Evolutionary conservation across 2,113 vertebrate species (phyloP).

Genomic region (Neogale vison): DNA sequence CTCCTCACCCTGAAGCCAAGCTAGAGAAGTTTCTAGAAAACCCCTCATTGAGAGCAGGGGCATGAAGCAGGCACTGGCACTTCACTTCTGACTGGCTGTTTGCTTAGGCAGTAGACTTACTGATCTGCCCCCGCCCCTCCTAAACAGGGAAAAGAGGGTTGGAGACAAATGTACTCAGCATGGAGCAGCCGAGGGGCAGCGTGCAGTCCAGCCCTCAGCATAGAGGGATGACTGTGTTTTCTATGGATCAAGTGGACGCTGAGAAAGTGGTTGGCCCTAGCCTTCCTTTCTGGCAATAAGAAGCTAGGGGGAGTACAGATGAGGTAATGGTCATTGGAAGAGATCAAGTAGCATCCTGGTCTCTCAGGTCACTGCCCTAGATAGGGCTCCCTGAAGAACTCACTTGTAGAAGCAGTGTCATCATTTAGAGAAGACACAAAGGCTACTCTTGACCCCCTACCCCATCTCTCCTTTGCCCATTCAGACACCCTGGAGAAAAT

Average conservation of each 20-base stretch:
- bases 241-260: background rate
- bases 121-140: too few species aligned
- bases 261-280: background rate
- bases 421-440: background rate
- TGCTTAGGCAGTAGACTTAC: background rate
- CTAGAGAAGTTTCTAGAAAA: background rate
- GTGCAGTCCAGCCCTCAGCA: background rate
- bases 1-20: background rate
- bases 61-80: rapidly evolving
- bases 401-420: background rate
- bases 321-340: background rate
- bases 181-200: background rate
- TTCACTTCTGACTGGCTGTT: background rate
- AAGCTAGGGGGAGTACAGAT: background rate
- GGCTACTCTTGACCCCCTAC: background rate
- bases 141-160: background rate
- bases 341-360: background rate
- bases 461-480: background rate
- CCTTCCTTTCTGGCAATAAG: background rate
- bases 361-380: background rate
- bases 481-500: background rate
- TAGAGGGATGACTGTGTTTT: background rate
- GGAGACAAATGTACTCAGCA: background rate
- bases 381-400: background rate
- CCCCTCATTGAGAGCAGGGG: background rate